These are phyloP conservation scores for Peucedramus taeniatus DNA, from an alignment of 2,113 vertebrate species.

Conservation along the genomic window DNA sequence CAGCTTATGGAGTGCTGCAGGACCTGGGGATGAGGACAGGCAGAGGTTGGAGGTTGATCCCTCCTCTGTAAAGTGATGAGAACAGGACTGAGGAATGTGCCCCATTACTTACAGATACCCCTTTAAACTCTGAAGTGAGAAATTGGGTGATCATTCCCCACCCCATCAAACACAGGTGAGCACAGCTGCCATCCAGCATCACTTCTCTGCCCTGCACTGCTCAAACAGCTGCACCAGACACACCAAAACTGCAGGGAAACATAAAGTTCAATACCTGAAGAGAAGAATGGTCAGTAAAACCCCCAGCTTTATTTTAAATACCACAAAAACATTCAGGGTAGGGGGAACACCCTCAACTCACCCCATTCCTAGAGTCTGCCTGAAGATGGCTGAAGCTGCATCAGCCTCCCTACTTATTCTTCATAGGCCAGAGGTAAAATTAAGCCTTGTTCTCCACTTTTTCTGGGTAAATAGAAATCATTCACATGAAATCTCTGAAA, in stretches of 20 bases:
- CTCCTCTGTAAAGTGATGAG: not conserved
- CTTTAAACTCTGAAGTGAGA: not conserved
- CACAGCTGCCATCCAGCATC: not conserved
- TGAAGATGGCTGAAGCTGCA: not conserved
- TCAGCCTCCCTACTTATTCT: not conserved
- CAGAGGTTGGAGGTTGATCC: not conserved
- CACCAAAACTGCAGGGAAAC: not conserved
- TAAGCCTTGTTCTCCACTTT: not conserved
- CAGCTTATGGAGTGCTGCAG: not conserved
- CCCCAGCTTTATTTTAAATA: not conserved
- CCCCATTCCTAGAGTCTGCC: accelerated
- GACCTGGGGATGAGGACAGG: not conserved
- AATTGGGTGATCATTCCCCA: not conserved
- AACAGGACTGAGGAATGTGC: not conserved
- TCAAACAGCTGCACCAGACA: not conserved
- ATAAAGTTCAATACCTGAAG: not conserved
- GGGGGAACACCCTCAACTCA: not conserved
- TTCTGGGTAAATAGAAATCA: not conserved
- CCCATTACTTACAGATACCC: not conserved
- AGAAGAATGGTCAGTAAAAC: not conserved
- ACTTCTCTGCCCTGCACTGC: not conserved
- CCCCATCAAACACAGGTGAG: not conserved
- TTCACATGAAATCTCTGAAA: not conserved
- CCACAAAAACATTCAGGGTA: not conserved
- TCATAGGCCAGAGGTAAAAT: not conserved